Evolutionary conservation across 1,140 invertebrate species (phyloP), one percentile per base, ranked within the genome.

Genomic region (Holcopasites calliopsidis): DNA sequence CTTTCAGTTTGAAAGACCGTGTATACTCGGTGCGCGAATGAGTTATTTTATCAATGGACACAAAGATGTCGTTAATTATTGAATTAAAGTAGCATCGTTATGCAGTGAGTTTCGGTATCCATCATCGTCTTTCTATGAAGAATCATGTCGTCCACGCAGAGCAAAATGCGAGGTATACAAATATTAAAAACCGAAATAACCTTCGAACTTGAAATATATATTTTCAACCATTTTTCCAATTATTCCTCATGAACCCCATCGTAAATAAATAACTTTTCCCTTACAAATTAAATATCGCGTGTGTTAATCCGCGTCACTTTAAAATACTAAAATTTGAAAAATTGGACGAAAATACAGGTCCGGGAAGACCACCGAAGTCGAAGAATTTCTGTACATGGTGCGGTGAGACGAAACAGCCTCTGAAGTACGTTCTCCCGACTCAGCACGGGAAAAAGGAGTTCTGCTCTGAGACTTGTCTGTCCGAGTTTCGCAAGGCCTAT

Each of bases 381-480:
- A 92, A 92, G 50, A 92, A 92, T 18, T 94, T 93, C 21, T 97
- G 96, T 89, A 96, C 95, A 2, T 97, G 96, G 96, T 97, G 97
- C 88, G 95, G 94, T 35, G 96, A 97, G 89, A 94, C 94, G 52
- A 97, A 96, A 90, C 94, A 95, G 57, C 94, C 95, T 1, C 88
- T 97, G 23, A 96, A 96, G 85, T 98, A 97, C 91, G 95, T 97
- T 50, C 91, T 97, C 58, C 97, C 96, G 6, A 97, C 96, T 0
- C 95, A 96, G 86, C 95, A 96, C 90, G 96, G 96, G 13, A 97
- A 97, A 87, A 97, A 97, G 88, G 97, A 98, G 88, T 98, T 98
- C 89, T 98, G 97, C 91, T 97, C 97, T 0, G 96, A 97, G 89
- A 96, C 94, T 23, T 98, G 97, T 91, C 93, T 98, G 26, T 94